Evolutionary conservation across 2,888 invertebrate species (phyloP), one percentile per base, ranked within the genome.

Genomic region (Polydesmus complanatus): DNA sequence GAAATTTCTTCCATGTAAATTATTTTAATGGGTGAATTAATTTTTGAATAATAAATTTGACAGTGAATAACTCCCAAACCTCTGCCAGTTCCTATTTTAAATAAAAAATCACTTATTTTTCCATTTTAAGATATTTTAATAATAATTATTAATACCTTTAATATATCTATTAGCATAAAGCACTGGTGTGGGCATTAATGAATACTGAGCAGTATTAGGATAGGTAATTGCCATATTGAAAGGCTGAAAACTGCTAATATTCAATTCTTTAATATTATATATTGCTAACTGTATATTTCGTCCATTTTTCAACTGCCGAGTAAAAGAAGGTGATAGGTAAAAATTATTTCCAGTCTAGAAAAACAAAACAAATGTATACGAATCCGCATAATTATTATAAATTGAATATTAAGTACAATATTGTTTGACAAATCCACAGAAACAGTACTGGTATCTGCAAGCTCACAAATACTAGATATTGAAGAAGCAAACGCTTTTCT

Each of bases 41-140:
- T 67, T 47, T 88, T 84, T 66, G 84, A 86, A 70, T 94, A 94
- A 62, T 83, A 83, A 56, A 94, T 77, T 73, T 88, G 85, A 23
- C 88, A 88, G 0, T 88, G 85, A 67, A 96, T 84, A 56, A 91
- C 89, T 14, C 95, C 95, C 69, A 82, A 82, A 73, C 93, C 91
- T 75, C 93, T 88, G 0, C 95, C 95, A 76, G 88, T 89, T 2
- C 93, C 94, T 81, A 14, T 11, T 56, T 61, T 25, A 63, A 50
- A 61, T 26, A 62, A 56, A 56, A 25, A 61, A 18, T 59, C n/a
- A n/a, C n/a, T n/a, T n/a, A n/a, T n/a, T n/a, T n/a, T n/a, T n/a
- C n/a, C n/a, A n/a, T 49, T 54, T 51, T 23, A 47, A 19, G 27
- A 59, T 18, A 14, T 52, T 11, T 5, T 21, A 50, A 19, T 37